Base-by-base conservation (phyloP, 2,888 invertebrate genomes). In the Thymelicus sylvestris region DNA sequence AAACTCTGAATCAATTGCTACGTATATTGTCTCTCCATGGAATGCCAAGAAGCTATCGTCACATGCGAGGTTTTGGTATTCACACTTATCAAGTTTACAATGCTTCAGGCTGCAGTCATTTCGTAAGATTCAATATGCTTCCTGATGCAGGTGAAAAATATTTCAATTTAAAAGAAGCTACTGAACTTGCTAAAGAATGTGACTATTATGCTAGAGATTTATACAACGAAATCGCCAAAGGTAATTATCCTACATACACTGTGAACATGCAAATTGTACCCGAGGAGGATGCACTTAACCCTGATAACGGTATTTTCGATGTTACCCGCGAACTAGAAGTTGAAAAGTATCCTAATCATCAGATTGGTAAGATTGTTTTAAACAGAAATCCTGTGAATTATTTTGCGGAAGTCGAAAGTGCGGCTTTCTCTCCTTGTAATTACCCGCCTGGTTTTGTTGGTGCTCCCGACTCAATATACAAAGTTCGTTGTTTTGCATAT, bases 21-120 rank as follows among this genome's bases (percentile, higher is more conserved):
- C 50, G 50, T 50, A 15, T 50, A 50, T 15, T 50, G 7, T 50
- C 50, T 6, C 50, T 98, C 88, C 95, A 97, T 77, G 98, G 98
- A 39, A 96, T 97, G 75, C 98, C 98, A 0, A 96, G 98, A 85
- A 98, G 98, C 5, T 96, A 95, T 86, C 95, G 98, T 39, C 96
- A 96, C 85, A 98, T 98, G 98, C 97, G 98, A 81, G 97, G 97
- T 52, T 98, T 97, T 79, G 97, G 97, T 6, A 97, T 97, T 10
- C 65, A 66, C 7, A 66, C 65, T 8, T 44, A 55, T 13, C n/a
- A 55, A 52, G 55, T 66, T 12, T 50, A 50, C n/a, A 66, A 66
- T 55, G 65, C 52, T 19, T 13, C 55, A 15, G 65, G 65, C 41
- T 19, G 41, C 7, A 57, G 41, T 12, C 39, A 41, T 19, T 66